Percentiles rank a stretch among this genome's conserved stretches.
Conservation (phyloP, 2,113 vertebrate genomes). For the Takifugu flavidus region DNA sequence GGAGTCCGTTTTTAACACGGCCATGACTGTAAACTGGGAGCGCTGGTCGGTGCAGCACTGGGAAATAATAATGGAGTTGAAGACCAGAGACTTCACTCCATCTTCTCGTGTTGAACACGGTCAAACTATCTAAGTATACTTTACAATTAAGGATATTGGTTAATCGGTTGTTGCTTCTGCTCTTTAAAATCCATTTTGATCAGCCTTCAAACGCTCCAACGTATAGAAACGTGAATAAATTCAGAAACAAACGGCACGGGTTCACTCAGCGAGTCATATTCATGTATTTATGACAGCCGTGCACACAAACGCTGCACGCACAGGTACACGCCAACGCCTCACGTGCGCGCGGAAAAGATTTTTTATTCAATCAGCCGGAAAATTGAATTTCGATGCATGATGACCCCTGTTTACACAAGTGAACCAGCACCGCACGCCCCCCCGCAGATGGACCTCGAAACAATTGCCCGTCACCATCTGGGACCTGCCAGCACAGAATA, state of each 20-base stretch:
- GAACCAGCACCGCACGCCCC: not conserved
- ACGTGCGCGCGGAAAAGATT: not conserved
- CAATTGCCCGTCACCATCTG: slow-evolving; percentile 9
- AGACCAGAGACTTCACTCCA: not conserved
- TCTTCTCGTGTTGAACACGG: not conserved
- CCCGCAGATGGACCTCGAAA: slow-evolving; percentile 7
- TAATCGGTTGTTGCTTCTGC: no score
- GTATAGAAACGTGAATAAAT: no score
- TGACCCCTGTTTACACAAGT: slow-evolving; percentile 16
- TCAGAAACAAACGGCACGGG: no score
- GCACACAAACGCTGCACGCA: not conserved
- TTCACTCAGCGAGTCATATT: no score
- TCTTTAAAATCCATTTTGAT: no score
- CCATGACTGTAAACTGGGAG: slow-evolving; percentile 86
- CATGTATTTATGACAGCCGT: not conserved
- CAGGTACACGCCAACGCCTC: not conserved
- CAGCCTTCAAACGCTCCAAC: no score
- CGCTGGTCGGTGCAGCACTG: not conserved
- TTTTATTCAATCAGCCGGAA: slow-evolving; percentile 36
- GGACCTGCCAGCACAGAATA: slow-evolving; percentile 2
- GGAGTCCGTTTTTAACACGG: slow-evolving; percentile 67
- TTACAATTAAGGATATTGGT: no score
- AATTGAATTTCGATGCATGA: slow-evolving; percentile 35
- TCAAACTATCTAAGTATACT: no score
- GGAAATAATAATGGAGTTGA: not conserved